Conservation (phyloP, 1,140 invertebrate species). For the Ditylenchus dipsaci region DNA sequence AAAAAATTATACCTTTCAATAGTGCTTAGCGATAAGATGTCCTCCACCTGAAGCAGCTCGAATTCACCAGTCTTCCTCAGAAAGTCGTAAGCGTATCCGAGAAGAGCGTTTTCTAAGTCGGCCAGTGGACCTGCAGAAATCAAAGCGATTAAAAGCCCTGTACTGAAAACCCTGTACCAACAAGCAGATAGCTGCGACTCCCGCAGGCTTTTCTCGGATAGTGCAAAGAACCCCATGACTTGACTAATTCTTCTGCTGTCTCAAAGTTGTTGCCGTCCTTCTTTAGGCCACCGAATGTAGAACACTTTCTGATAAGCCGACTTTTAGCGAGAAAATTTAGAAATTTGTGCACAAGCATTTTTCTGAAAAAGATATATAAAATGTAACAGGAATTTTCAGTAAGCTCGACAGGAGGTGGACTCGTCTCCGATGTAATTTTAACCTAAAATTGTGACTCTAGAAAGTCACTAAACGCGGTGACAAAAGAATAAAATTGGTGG, state of each 20-base stretch:
- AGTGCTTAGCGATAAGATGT: conserved; percentile 34
- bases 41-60: conserved; percentile 11
- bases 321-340: neutral
- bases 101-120: conserved; percentile 42
- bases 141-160: neutral
- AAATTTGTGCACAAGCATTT: neutral
- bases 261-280: conserved; percentile 2
- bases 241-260: conserved; percentile 41
- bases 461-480: too few species aligned
- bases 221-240: conserved; percentile 43
- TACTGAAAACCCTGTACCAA: conserved; percentile 26
- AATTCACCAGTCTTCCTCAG: conserved; percentile 8
- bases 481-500: too few species aligned
- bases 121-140: conserved; percentile 48
- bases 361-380: neutral
- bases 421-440: too few species aligned
- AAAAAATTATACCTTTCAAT: conserved; percentile 5
- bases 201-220: conserved; percentile 43
- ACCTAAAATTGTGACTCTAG: too few species aligned
- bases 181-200: conserved; percentile 45
- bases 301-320: neutral
- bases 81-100: conserved; percentile 39
- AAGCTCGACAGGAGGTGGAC: too few species aligned
- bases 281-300: neutral
- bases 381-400: neutral